Percentiles rank a stretch among this genome's conserved stretches.
These are phyloP conservation scores for Hystrix cristata DNA, from an alignment of 2,113 vertebrate genomes.

Conservation along the genomic window DNA sequence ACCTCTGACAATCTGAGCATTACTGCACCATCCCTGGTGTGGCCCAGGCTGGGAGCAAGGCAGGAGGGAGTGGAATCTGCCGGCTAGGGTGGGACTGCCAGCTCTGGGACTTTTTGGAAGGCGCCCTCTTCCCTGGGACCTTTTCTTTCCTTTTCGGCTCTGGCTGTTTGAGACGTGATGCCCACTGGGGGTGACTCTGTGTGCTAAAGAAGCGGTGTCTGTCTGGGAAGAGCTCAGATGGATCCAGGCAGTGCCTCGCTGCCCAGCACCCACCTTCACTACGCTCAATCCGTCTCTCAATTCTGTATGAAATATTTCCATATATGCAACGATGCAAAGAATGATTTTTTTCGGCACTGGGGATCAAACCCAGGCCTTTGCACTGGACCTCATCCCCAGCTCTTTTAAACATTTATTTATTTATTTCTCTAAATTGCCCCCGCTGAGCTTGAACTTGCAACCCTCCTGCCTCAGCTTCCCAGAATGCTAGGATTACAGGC, in stretches of 20 bases:
- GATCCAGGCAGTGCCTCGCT: not conserved
- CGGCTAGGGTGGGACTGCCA: not conserved
- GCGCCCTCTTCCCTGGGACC: not conserved
- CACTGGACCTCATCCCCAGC: not conserved
- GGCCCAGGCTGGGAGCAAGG: not conserved
- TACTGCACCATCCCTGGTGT: not conserved
- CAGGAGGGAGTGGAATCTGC: not conserved
- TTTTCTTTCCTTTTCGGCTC: slow-evolving; percentile 6
- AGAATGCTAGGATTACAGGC: not conserved
- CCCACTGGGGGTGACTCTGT: not conserved
- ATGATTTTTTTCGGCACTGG: not conserved
- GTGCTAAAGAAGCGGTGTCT: not conserved
- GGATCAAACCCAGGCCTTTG: not conserved
- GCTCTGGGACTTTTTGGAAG: not conserved
- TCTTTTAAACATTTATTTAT: not conserved
- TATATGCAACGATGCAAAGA: not conserved
- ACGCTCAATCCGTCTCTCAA: rapidly evolving
- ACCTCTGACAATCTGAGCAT: not conserved
- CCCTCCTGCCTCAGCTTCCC: not conserved
- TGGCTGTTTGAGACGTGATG: not conserved
- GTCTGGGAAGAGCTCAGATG: rapidly evolving
- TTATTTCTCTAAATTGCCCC: not conserved
- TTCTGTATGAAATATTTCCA: not conserved
- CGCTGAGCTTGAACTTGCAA: not conserved
- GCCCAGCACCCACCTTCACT: rapidly evolving